Evolutionary conservation across 2,888 invertebrate species (phyloP).

Genomic region (Ectemnius continuus): DNA sequence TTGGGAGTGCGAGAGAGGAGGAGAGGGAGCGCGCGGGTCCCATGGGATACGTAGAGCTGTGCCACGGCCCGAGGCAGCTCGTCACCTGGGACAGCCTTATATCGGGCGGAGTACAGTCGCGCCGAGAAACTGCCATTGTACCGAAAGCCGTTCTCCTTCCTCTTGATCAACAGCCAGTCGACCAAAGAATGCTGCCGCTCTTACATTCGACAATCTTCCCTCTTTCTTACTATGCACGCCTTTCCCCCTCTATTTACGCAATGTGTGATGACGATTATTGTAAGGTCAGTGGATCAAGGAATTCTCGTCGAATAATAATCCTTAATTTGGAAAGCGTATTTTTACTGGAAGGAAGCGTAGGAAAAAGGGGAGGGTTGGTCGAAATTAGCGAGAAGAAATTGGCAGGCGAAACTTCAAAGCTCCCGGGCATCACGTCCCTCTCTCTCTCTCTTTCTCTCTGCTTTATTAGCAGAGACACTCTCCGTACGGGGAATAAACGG

Average conservation of each 20-base stretch:
- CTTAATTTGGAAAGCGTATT: neutral
- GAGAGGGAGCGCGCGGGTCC: conserved; percentile 68
- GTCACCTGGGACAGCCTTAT: conserved; percentile 76
- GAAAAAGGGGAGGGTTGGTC: neutral
- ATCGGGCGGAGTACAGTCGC: conserved; percentile 74
- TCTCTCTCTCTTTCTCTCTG: too few relatives aligned
- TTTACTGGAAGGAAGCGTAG: neutral
- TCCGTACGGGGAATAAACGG: too few relatives aligned
- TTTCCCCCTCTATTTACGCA: too few relatives aligned
- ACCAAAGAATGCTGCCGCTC: conserved; percentile 33
- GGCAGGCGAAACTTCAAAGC: too few relatives aligned
- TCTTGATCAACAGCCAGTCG: conserved; percentile 62
- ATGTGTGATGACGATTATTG: conserved; percentile 1
- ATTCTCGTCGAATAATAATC: neutral
- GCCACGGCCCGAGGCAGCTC: conserved; percentile 75
- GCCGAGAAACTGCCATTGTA: conserved; percentile 70
- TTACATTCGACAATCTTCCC: conserved; percentile 35
- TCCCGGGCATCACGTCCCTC: too few relatives aligned
- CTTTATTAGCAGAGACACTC: too few relatives aligned
- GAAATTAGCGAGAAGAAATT: neutral
- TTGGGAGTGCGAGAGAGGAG: conserved; percentile 57
- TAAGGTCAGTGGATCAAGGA: neutral
- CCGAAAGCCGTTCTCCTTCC: conserved; percentile 64
- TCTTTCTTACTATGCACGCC: too few relatives aligned
- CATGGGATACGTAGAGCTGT: conserved; percentile 73